Evolutionary conservation across 2,888 invertebrate species (phyloP), one percentile per base, ranked within the genome.

Genomic region (Leucophora obtusa): DNA sequence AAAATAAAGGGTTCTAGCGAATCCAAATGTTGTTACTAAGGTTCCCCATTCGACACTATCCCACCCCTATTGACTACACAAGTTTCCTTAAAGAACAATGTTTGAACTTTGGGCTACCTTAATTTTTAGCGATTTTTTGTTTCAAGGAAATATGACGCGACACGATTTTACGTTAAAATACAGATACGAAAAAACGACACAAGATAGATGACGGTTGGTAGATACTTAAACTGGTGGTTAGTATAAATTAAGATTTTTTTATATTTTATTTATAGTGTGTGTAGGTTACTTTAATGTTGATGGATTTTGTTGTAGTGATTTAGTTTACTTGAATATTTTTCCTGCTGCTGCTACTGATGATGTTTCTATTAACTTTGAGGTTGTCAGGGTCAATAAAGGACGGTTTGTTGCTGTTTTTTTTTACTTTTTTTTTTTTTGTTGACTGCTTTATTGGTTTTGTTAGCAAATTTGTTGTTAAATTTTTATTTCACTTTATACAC

Each of bases 361-460:
- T 28, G 28, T 60, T 62, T 35, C 53, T 60, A 51, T 50, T 73
- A 28, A 51, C 15, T 60, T 60, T 65, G n/a, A 14, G 17, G 33
- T 33, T 56, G 11, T 3, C 38, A 63, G 43, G 51, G 33, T 59
- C 51, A 43, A 38, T 51, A 14, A 5, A n/a, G 53, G 35, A 47
- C 56, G 28, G 53, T 71, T 54, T 33, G 8, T 62, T 33, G 8
- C 17, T 56, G 6, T n/a, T 43, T 14, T 21, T 18, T 56, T 43
- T 18, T 35, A 71, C 68, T 21, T 10, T 38, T 69, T 47, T 73
- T 21, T 10, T 38, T 69, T 47, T 18, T 18, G 59, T 17, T 51
- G 38, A 53, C 59, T 65, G 50, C 3, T 54, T 63, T 59, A 65
- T 58, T 72, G 60, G 24, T 66, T 72, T 62, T 47, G 33, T 66